Base-by-base conservation (phyloP, 1,140 invertebrate species). In the Macrobrachium rosenbergii region DNA sequence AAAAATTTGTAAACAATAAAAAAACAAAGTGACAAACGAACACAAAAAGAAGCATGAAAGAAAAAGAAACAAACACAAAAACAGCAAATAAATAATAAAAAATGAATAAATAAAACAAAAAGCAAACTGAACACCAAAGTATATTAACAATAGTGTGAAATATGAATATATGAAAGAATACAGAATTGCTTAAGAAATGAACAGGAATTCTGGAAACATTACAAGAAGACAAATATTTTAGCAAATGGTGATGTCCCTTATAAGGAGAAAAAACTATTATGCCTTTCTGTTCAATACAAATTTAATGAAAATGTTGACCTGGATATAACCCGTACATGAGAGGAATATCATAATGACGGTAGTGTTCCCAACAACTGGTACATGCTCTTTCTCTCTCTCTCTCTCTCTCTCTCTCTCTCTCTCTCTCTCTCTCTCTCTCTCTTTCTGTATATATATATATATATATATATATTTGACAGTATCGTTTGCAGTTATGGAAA, bases 401-500 rank as follows among this genome's bases (percentile, higher is more conserved):
- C 72, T 60, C 77, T 37, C 28, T 79, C 43, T 60, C 77, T 79
- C 77, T 45, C 77, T 79, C 43, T 79, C 43, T 19, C 59, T 52
- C 19, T 79, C 43, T 63, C 43, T 79, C 45, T 77, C 45, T 52
- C 45, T 77, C 75, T 79, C 77, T 79, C 77, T 79, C 59, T 79
- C 77, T 23, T 10, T 2, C 12, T 2, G 45, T 5, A 52, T 8
- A 52, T 8, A 52, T 8, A 52, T 0, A 52, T 12, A 52, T 52
- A 52, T 52, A 52, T 12, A 52, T 52, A 52, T 52, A 52, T 52
- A 52, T 52, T n/a, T n/a, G n/a, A n/a, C n/a, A n/a, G n/a, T n/a
- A n/a, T n/a, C n/a, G n/a, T n/a, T n/a, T n/a, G n/a, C n/a, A n/a
- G n/a, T n/a, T n/a, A n/a, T n/a, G n/a, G n/a, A n/a, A n/a, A n/a